Percentiles rank a stretch among this genome's conserved stretches.
These are phyloP conservation scores for Stichodactyla helianthus DNA, from an alignment of 64 coral and sea anemone species.

Conservation along the genomic window DNA sequence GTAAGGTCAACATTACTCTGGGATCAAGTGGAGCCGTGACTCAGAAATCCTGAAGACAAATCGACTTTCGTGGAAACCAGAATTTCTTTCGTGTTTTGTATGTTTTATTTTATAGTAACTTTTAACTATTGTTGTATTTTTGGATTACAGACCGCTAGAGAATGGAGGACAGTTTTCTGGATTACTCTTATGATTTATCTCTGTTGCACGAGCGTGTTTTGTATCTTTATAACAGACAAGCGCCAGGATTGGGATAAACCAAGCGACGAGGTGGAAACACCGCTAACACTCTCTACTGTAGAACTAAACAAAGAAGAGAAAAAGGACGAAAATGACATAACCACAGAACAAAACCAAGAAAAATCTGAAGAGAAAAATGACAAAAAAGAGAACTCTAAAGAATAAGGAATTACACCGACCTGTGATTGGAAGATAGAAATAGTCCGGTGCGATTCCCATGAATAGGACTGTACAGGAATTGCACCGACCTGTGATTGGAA, in stretches of 20 bases:
- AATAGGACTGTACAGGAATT: too few species aligned
- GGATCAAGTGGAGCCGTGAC: too few species aligned
- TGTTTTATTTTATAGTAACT: too few species aligned
- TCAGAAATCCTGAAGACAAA: too few species aligned
- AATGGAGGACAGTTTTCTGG: constrained; percentile 87
- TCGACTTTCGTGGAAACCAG: too few species aligned
- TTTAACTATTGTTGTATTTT: not conserved
- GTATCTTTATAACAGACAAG: constrained; percentile 35
- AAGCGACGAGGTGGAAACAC: not conserved
- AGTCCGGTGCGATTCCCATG: too few species aligned
- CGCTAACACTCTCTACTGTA: not conserved
- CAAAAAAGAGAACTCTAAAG: not conserved
- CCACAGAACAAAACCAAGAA: not conserved
- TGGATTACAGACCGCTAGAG: constrained; percentile 41
- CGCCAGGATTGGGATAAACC: constrained; percentile 77
- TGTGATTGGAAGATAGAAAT: too few species aligned
- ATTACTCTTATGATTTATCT: constrained; percentile 59
- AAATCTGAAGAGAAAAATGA: not conserved
- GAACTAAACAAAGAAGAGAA: not conserved
- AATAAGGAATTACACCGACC: not conserved
- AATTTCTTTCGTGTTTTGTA: too few species aligned
- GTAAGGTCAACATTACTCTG: too few species aligned
- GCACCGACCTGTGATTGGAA: too few species aligned
- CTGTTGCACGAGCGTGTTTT: constrained; percentile 47
- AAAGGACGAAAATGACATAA: not conserved